Conservation (phyloP, 2,797 vertebrate genomes). For the Fistularia commersonii region DNA sequence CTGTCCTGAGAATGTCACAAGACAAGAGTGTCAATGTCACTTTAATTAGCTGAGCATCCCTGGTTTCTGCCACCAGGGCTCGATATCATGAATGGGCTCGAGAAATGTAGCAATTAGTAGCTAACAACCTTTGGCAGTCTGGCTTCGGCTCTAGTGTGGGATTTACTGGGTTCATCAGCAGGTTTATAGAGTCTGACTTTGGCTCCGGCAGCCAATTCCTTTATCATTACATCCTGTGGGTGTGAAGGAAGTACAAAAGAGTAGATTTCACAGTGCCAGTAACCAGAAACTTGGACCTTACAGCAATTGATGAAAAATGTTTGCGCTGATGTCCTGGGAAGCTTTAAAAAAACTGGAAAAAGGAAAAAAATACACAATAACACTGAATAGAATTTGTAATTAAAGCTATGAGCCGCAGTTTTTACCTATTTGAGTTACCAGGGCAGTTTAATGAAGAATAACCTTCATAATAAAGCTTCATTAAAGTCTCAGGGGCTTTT, state of each 20-base stretch:
- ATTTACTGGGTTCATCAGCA: constrained; percentile 73
- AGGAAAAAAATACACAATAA: not conserved
- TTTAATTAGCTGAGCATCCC: constrained; percentile 65
- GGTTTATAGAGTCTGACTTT: constrained; percentile 75
- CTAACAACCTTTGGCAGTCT: constrained; percentile 61
- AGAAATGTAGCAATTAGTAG: constrained; percentile 76
- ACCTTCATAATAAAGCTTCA: no score
- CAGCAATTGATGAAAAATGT: constrained; percentile 42
- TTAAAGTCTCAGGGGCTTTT: no score
- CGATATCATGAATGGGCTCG: constrained; percentile 69
- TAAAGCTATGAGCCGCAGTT: no score
- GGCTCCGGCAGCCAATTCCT: constrained; percentile 59
- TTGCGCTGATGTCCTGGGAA: constrained; percentile 24
- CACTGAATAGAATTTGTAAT: no score
- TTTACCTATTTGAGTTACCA: no score
- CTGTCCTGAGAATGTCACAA: constrained; percentile 64
- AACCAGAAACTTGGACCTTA: constrained; percentile 33
- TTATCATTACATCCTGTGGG: constrained; percentile 62
- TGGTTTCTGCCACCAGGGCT: constrained; percentile 59
- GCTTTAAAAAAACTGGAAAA: constrained; percentile 7
- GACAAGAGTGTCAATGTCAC: constrained; percentile 65
- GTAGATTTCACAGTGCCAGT: constrained; percentile 40
- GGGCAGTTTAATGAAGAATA: no score
- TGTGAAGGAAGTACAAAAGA: constrained; percentile 57
- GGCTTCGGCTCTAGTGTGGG: constrained; percentile 40